phyloP scores from a whole-genome alignment of 2,113 vertebrate genomes.

The Vulpes vulpes region DNA sequence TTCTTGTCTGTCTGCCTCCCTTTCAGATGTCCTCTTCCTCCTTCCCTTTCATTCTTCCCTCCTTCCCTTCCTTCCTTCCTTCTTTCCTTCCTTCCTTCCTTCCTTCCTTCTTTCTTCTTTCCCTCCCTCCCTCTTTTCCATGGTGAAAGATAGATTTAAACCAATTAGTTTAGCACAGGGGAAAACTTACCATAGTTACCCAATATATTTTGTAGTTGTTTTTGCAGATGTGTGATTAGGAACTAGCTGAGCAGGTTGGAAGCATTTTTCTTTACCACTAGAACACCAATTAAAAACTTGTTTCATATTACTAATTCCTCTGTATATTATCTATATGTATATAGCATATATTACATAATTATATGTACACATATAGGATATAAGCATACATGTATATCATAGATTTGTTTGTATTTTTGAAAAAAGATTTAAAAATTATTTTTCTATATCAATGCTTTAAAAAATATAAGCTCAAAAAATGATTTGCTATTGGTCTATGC shows the following conservation, averaged over 20 bases:
- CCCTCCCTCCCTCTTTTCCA: neutral
- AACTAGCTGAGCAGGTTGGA: neutral
- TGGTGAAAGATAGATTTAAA: conserved; percentile 10
- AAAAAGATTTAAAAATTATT: neutral
- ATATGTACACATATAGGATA: neutral
- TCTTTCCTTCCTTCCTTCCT: no score
- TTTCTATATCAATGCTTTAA: conserved; percentile 5
- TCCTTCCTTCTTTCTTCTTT: rapidly evolving
- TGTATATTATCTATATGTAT: neutral
- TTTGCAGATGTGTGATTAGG: neutral
- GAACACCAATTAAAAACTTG: neutral
- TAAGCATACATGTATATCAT: neutral
- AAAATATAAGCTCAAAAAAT: conserved; percentile 30
- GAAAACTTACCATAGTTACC: neutral
- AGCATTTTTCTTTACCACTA: neutral
- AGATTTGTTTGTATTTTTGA: neutral
- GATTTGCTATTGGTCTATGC: neutral
- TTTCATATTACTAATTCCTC: conserved; percentile 6
- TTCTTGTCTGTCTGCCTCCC: neutral
- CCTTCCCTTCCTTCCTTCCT: neutral
- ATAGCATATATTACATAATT: neutral
- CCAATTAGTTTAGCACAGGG: neutral
- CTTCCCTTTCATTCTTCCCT: neutral
- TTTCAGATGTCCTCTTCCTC: neutral
- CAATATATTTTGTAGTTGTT: neutral